phyloP scores from a whole-genome alignment of 2,113 vertebrate species.

The Grammomys dolichurus region DNA sequence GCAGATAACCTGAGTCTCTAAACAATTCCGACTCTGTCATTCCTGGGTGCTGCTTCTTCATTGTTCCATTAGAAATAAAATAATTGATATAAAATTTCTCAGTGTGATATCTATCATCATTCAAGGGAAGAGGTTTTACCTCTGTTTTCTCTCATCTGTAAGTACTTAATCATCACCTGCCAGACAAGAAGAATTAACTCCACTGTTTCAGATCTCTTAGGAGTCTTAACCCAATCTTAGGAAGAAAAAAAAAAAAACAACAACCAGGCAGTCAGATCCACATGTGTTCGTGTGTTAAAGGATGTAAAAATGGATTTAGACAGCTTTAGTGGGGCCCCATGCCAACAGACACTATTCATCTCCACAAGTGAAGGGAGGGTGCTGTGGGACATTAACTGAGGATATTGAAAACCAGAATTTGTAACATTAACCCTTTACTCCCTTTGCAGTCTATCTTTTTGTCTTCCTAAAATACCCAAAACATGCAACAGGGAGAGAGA shows the following conservation, averaged over 20 bases:
- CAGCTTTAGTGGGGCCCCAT: not conserved
- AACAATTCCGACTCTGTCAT: not conserved
- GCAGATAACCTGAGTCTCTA: not conserved
- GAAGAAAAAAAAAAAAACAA: not conserved
- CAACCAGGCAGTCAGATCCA: not conserved
- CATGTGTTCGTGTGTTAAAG: not conserved
- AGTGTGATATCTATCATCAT: slow-evolving; percentile 27
- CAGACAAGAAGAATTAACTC: slow-evolving; percentile 51
- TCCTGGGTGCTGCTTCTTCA: not conserved
- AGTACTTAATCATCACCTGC: slow-evolving; percentile 67
- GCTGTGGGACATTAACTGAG: not conserved
- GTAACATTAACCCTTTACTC: not conserved
- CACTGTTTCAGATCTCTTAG: slow-evolving; percentile 10
- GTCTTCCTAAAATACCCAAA: not conserved
- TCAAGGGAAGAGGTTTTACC: slow-evolving; percentile 23
- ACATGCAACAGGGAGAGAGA: not conserved
- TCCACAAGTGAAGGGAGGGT: not conserved
- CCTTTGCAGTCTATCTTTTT: not conserved
- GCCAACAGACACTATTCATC: not conserved
- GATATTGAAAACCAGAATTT: not conserved
- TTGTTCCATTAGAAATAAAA: slow-evolving; percentile 58
- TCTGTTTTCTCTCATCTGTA: slow-evolving; percentile 50
- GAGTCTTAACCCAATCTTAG: slow-evolving; percentile 3
- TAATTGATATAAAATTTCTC: slow-evolving; percentile 26
- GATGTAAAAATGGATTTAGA: not conserved